Percentiles rank a stretch among this genome's conserved stretches.
These are phyloP conservation scores for Drosophila jambulina DNA, from an alignment of 1,140 invertebrate genomes.

Conservation along the genomic window DNA sequence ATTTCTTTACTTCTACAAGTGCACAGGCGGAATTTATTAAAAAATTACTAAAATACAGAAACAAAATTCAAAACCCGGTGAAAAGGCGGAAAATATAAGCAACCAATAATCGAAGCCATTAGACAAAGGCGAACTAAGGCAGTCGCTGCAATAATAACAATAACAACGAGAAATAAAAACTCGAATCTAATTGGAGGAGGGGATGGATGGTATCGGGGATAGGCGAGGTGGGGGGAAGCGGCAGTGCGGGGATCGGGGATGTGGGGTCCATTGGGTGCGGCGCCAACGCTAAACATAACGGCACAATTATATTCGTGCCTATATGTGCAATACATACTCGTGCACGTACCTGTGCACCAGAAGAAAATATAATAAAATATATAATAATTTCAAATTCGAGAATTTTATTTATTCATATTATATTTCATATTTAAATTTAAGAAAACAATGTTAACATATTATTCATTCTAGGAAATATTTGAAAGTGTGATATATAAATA, in stretches of 20 bases:
- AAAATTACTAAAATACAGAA: constrained; percentile 6
- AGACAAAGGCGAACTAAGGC: constrained; percentile 59
- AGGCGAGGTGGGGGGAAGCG: background rate
- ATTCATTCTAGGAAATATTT: too few species aligned
- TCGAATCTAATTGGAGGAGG: constrained; percentile 47
- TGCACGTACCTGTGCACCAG: constrained; percentile 5
- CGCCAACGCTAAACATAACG: constrained; percentile 73
- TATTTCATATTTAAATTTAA: too few species aligned
- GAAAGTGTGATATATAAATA: too few species aligned
- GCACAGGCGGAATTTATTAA: constrained; percentile 43
- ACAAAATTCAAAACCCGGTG: constrained; percentile 3
- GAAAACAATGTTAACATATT: too few species aligned
- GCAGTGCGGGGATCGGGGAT: background rate
- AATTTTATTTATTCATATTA: too few species aligned
- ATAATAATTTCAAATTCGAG: too few species aligned
- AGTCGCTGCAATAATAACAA: constrained; percentile 37
- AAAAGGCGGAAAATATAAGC: constrained; percentile 38
- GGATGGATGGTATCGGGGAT: constrained; percentile 16
- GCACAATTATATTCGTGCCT: constrained; percentile 63
- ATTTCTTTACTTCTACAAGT: background rate
- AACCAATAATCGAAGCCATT: constrained; percentile 67
- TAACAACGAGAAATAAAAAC: constrained; percentile 35
- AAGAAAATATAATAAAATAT: too few species aligned
- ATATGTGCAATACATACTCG: constrained; percentile 30
- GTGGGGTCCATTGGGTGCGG: constrained; percentile 64